Evolutionary conservation across 2,113 vertebrate species (phyloP), one percentile per base, ranked within the genome.

Genomic region (Panthera uncia): DNA sequence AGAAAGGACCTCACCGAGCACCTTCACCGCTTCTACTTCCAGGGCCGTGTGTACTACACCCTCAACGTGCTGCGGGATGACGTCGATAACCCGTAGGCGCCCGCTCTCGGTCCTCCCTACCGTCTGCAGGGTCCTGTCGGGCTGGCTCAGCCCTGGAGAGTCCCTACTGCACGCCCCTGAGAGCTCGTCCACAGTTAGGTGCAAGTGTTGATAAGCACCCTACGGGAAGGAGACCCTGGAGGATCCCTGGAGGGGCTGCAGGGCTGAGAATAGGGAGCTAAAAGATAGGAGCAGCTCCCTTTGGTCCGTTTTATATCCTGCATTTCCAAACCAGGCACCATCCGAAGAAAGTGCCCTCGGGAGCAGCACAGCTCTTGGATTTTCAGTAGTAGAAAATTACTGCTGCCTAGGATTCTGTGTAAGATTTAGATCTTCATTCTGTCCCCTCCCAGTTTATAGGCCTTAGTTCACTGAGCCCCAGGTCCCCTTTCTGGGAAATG

Each of bases 41-140:
- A 98, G 96, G 99, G 99, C 82, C 98, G 99, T 21, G 99, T 99
- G 87, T 99, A 99, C 98, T 99, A 99, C 98, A 99, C 98, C 18
- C 99, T 99, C 91, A 99, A 99, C 0, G 98, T 99, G 63, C 99
- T 99, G 92, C 98, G 87, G 6, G 99, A 99, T 85, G 99, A 99
- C 98, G 73, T 99, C 31, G 99, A 99, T 97, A 99, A 99, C 98
- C 99, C 99, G 99, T 99, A 99, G 98, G 99, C 78, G 38, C 68
- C 96, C 9, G 7, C 19, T 41, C 52, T 31, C 10, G 0, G 5
- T 36, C 79, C 83, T 36, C 4, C 0, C 89, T 33, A 5, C 23
- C 69, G 29, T 76, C 88, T 21, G 57, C 2, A 0, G 52, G 45
- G 23, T 27, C 25, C 63, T 9, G 1, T 48, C 29, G 2, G 0